These are phyloP conservation scores for Nycticebus coucang DNA, from an alignment of 2,113 vertebrate species.

Conservation along the genomic window DNA sequence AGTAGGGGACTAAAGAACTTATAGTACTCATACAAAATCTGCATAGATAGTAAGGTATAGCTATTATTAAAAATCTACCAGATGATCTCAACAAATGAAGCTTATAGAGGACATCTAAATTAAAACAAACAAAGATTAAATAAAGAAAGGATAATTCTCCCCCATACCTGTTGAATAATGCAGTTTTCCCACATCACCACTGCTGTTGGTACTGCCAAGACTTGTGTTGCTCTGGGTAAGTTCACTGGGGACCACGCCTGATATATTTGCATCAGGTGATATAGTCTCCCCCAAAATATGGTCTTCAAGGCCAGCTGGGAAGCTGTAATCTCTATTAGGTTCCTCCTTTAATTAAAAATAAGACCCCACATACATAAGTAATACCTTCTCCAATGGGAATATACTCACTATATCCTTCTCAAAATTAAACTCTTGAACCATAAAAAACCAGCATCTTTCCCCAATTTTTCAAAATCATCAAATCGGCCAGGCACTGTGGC, in stretches of 20 bases:
- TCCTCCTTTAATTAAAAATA: slow-evolving; percentile 89
- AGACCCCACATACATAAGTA: slow-evolving; percentile 50
- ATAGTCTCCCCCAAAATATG: slow-evolving; percentile 86
- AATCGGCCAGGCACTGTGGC: not conserved
- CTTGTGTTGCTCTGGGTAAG: slow-evolving; percentile 95
- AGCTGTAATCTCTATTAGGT: slow-evolving; percentile 85
- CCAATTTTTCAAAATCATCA: slow-evolving; percentile 24
- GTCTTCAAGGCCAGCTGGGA: slow-evolving; percentile 92
- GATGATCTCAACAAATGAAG: not conserved
- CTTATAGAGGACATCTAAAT: not conserved
- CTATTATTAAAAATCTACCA: not conserved
- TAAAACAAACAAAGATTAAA: not conserved
- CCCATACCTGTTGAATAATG: slow-evolving; percentile 82
- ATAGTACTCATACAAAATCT: not conserved
- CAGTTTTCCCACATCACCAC: slow-evolving; percentile 91
- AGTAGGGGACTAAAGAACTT: not conserved
- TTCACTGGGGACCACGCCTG: slow-evolving; percentile 89
- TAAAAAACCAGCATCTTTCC: not conserved
- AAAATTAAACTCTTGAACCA: slow-evolving; percentile 39
- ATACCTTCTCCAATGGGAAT: slow-evolving; percentile 8
- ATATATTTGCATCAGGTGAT: slow-evolving; percentile 79
- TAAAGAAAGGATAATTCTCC: not conserved
- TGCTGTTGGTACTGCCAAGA: slow-evolving; percentile 93
- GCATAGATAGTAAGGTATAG: not conserved
- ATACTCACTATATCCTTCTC: not conserved